Conservation (phyloP, 2,113 vertebrate genomes). For the Sitta europaea region DNA sequence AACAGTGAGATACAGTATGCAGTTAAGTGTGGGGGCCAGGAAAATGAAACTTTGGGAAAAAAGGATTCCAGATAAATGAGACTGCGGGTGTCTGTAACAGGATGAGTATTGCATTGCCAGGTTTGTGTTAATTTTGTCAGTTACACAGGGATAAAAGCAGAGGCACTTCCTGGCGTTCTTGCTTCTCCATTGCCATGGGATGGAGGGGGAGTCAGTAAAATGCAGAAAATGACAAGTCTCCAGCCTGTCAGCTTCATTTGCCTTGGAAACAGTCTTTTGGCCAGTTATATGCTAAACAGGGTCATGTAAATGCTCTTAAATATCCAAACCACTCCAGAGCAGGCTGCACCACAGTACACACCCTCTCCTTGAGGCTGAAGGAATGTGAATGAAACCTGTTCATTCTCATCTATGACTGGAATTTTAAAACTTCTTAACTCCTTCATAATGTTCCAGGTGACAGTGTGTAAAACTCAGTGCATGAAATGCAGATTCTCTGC, state of each 20-base stretch:
- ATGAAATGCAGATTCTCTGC: not conserved
- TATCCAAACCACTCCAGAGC: not conserved
- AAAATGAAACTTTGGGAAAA: not conserved
- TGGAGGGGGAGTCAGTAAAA: not conserved
- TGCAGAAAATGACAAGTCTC: not conserved
- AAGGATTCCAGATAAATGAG: not conserved
- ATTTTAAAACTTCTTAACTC: not conserved
- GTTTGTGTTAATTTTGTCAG: not conserved
- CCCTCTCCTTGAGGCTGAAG: not conserved
- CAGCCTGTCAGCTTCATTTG: not conserved
- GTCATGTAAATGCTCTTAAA: not conserved
- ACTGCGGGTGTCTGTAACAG: not conserved
- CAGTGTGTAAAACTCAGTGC: rapidly evolving
- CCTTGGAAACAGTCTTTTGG: not conserved
- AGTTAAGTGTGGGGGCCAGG: not conserved
- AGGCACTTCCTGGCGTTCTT: not conserved
- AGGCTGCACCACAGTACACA: not conserved
- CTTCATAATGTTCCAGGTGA: not conserved
- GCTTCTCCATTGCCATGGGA: not conserved
- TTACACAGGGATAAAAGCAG: not conserved
- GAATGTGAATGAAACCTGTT: not conserved
- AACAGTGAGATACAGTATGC: not conserved
- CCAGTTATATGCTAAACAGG: not conserved
- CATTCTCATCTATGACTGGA: not conserved
- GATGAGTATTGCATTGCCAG: not conserved